These are phyloP conservation scores for Nomada flava DNA, from an alignment of 2,888 invertebrate species.

Conservation along the genomic window DNA sequence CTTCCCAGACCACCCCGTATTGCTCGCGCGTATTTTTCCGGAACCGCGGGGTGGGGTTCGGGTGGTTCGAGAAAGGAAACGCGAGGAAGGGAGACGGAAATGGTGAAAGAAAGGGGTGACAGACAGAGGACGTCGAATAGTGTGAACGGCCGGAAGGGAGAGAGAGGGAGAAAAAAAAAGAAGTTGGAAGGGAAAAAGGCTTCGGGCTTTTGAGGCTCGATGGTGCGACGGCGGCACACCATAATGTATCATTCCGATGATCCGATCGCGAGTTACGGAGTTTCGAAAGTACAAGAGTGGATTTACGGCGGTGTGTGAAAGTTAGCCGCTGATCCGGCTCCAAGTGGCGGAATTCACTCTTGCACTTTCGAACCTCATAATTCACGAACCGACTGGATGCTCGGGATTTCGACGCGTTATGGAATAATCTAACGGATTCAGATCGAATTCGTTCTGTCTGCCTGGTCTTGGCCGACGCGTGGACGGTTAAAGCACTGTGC, in stretches of 20 bases:
- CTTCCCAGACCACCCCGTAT: no score
- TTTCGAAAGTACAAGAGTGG: conserved; percentile 70
- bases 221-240: conserved; percentile 53
- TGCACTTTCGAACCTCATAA: conserved; percentile 71
- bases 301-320: conserved; percentile 73
- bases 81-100: not conserved
- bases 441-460: conserved; percentile 23
- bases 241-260: conserved; percentile 74
- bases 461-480: not conserved
- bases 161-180: not conserved
- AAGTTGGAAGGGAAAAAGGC: conserved; percentile 37
- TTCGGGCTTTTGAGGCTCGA: conserved; percentile 52
- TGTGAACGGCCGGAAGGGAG: not conserved
- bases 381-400: conserved; percentile 57
- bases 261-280: conserved; percentile 74
- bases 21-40: conserved; percentile 58
- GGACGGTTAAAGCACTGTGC: not conserved
- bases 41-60: conserved; percentile 11
- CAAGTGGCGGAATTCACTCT: conserved; percentile 73
- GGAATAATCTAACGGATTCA: conserved; percentile 64
- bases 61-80: not conserved
- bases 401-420: conserved; percentile 59
- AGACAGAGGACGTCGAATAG: not conserved
- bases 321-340: conserved; percentile 73
- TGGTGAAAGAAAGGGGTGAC: conserved; percentile 1